A percentile compares a stretch with the other conserved stretches of the same genome.
These are phyloP conservation scores for Opisthocomus hoazin DNA, from an alignment of 2,113 vertebrate genomes.

Conservation along the genomic window DNA sequence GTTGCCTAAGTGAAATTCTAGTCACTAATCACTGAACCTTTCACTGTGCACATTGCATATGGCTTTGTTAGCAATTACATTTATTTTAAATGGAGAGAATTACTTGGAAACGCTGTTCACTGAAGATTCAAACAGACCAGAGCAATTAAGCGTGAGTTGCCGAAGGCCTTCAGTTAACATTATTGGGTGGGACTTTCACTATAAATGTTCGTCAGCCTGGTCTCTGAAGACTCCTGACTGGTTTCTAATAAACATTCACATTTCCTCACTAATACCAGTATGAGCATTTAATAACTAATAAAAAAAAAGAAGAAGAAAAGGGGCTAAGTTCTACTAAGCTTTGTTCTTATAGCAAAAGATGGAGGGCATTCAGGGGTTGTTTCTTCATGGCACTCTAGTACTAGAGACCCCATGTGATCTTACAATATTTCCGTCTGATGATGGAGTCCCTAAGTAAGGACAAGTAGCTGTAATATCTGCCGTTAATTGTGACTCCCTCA, in stretches of 20 bases:
- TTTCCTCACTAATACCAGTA: neutral
- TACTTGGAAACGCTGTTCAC: constrained; percentile 6
- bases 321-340: neutral
- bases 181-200: neutral
- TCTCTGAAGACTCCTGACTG: neutral
- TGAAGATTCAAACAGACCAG: constrained; percentile 39
- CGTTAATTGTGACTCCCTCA: neutral
- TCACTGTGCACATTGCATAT: constrained; percentile 11
- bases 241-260: neutral
- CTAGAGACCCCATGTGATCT: neutral
- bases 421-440: neutral
- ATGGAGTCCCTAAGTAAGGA: neutral
- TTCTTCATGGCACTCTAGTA: neutral
- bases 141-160: constrained; percentile 36
- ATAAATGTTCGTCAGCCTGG: neutral
- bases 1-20: constrained; percentile 15
- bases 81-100: constrained; percentile 39
- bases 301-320: neutral
- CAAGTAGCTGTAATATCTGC: neutral
- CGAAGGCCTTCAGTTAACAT: constrained; percentile 9
- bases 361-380: neutral
- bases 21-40: constrained; percentile 49
- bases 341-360: neutral
- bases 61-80: constrained; percentile 49
- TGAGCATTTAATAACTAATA: neutral